Base-by-base conservation (phyloP, 2,797 vertebrate genomes). In the Paratrypauchen microcephalus region DNA sequence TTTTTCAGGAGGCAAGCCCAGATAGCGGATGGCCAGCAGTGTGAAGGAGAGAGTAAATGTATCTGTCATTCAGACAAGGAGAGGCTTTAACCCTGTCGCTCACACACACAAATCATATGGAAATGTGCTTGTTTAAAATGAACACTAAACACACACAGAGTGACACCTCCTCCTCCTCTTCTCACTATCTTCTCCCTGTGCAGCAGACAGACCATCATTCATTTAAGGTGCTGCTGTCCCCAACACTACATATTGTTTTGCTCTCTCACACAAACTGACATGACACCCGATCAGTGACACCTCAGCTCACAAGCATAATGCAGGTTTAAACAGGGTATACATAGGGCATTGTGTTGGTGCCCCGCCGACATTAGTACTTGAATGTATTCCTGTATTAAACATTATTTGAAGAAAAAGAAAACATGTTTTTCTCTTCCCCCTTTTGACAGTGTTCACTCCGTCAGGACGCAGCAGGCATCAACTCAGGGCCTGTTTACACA, bases 21-120 rank as follows among this genome's bases (percentile, higher is more conserved):
- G 5, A 55, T 69, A 72, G 26, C 9, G 76, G 52, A 77, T 72
- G 70, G 59, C 67, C 70, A 80, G 71, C 68, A 75, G 55, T 28
- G 61, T 66, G 19, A 70, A 74, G 60, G 57, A 55, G 55, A 76
- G 50, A 67, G 77, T 69, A 83, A 86, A 85, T 83, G 81, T 76
- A 83, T 80, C 78, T 82, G 83, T 80, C 81, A 83, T 76, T 84
- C 80, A 73, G 79, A 76, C 52, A 55, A 50, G 61, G 58, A 85
- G 52, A 61, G 58, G 62, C 77, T 79, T 81, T 79, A 83, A 81
- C 69, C 68, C 50, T 68, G 60, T 16, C 8, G 55, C 57, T 50
- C 60, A 48, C n/a, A 45, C 2, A 16, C 32, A 69, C 21, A 67
- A 68, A 77, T 65, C 54, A 36, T 69, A 57, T 19, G 55, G 54